Conservation (phyloP, 2,888 invertebrate species). For the Oegoconia quadripuncta region DNA sequence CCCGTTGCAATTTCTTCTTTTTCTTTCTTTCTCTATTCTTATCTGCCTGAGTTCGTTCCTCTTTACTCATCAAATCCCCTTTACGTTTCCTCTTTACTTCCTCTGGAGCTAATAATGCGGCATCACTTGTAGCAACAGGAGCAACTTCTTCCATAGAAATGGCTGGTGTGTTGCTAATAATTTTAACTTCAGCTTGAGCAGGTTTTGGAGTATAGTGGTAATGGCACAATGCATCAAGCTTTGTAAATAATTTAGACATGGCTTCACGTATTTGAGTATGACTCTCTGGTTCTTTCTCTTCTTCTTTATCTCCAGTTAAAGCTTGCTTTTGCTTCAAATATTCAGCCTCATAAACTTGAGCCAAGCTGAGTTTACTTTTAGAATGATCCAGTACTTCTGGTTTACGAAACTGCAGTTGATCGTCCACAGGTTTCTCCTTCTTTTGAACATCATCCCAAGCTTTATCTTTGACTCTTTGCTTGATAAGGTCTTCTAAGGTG, state of each 20-base stretch:
- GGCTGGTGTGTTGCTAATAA: slow-evolving; percentile 94
- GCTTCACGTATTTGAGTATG: slow-evolving; percentile 87
- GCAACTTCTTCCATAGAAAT: slow-evolving; percentile 97
- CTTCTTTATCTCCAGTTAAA: slow-evolving; percentile 75
- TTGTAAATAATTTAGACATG: slow-evolving; percentile 87
- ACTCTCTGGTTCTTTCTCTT: slow-evolving; percentile 83
- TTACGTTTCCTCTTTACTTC: slow-evolving; percentile 85
- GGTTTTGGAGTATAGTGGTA: slow-evolving; percentile 96
- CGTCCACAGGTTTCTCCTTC: slow-evolving; percentile 90
- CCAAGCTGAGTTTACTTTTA: slow-evolving; percentile 95
- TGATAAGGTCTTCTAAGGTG: slow-evolving; percentile 94
- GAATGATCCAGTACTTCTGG: slow-evolving; percentile 93
- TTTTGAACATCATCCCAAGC: slow-evolving; percentile 96
- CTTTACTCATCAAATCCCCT: slow-evolving; percentile 82
- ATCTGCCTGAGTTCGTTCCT: slow-evolving; percentile 91
- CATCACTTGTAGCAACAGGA: slow-evolving; percentile 92
- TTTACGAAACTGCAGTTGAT: slow-evolving; percentile 91
- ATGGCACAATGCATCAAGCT: slow-evolving; percentile 95
- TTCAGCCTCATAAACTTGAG: slow-evolving; percentile 96
- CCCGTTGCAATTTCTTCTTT: slow-evolving; percentile 88
- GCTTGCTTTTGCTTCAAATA: slow-evolving; percentile 84
- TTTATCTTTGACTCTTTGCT: slow-evolving; percentile 93
- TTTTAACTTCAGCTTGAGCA: slow-evolving; percentile 91
- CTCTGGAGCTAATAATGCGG: slow-evolving; percentile 92
- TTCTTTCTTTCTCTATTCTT: slow-evolving; percentile 92